Conservation (phyloP, 2,113 vertebrate species). For the Microcebus tavaratra region DNA sequence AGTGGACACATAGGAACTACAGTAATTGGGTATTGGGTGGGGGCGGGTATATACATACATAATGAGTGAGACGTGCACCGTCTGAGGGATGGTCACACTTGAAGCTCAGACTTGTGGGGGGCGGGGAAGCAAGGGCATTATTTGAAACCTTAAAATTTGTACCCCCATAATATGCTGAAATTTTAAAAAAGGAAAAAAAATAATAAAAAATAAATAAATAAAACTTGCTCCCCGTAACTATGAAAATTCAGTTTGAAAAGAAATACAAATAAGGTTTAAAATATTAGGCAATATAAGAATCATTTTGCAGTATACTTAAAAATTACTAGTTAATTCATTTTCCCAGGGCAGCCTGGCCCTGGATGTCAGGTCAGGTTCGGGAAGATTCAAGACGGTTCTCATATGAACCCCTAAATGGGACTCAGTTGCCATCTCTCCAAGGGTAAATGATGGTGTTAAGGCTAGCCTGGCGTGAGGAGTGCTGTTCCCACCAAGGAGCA, state of each 20-base stretch:
- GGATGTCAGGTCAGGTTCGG: not conserved
- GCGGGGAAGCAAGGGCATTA: too few species aligned
- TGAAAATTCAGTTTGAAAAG: not conserved
- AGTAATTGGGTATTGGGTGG: too few species aligned
- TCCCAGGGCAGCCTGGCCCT: not conserved
- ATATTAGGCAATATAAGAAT: not conserved
- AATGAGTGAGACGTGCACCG: too few species aligned
- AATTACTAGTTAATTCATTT: not conserved
- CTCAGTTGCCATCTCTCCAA: not conserved
- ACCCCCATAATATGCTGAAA: too few species aligned
- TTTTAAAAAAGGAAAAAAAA: too few species aligned
- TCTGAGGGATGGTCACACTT: too few species aligned
- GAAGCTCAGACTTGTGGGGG: too few species aligned
- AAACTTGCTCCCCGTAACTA: not conserved
- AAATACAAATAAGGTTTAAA: not conserved
- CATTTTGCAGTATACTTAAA: not conserved
- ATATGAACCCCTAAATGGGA: not conserved
- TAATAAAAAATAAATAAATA: not conserved
- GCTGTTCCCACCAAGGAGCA: not conserved
- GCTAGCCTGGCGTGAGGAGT: too few species aligned
- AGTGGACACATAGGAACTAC: too few species aligned
- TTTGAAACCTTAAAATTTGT: too few species aligned
- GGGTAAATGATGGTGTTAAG: not conserved
- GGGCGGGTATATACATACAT: too few species aligned
- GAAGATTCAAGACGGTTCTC: not conserved